Evolutionary conservation across 2,888 invertebrate genomes (phyloP).

Genomic region (Ceriagrion tenellum): DNA sequence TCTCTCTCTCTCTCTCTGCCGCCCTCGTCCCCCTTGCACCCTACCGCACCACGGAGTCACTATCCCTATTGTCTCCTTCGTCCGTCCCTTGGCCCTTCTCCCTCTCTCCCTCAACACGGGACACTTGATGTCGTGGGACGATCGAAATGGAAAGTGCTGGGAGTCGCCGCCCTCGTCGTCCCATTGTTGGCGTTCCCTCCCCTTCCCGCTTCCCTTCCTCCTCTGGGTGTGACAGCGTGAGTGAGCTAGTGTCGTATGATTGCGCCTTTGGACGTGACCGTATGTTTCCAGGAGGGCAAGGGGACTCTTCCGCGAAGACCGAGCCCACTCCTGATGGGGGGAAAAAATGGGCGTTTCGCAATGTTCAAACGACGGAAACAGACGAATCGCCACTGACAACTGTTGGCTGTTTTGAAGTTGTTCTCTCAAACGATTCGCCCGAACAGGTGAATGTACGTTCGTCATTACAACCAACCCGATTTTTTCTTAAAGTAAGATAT

Average conservation of each 20-base stretch:
- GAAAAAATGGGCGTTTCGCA: neutral
- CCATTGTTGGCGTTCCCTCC: neutral
- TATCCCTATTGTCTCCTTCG: neutral
- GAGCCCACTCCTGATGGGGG: neutral
- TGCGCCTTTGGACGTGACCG: neutral
- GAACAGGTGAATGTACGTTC: too few relatives aligned
- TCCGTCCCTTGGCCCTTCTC: neutral
- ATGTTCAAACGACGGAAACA: neutral
- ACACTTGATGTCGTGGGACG: neutral
- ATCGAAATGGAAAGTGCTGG: slow-evolving; percentile 18
- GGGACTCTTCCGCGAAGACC: neutral
- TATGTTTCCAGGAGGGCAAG: neutral
- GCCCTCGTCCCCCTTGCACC: neutral
- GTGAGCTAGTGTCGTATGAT: slow-evolving; percentile 13
- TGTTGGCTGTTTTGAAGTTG: too few relatives aligned
- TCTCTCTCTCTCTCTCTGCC: neutral
- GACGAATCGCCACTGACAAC: neutral
- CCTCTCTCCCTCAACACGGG: neutral
- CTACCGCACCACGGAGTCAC: neutral
- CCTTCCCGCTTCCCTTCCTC: too few relatives aligned
- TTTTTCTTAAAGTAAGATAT: too few relatives aligned
- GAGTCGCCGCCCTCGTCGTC: neutral
- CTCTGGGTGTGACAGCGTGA: neutral
- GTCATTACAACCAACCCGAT: too few relatives aligned
- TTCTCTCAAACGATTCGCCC: too few relatives aligned